These are phyloP conservation scores for Cataglyphis cursor DNA, from an alignment of 2,888 invertebrate species.

Conservation along the genomic window DNA sequence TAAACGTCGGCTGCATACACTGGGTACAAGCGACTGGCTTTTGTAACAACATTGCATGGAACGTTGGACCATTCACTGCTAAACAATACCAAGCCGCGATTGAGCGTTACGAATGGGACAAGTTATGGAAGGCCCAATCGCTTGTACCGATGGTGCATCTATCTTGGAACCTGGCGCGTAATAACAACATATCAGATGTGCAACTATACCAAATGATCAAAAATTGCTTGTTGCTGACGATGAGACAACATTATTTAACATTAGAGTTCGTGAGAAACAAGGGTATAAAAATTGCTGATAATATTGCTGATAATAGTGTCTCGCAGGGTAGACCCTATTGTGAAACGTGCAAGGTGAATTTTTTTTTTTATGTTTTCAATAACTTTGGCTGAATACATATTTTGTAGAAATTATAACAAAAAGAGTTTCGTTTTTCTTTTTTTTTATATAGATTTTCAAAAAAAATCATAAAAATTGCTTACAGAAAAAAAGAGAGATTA, in stretches of 20 bases:
- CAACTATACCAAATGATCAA: background rate
- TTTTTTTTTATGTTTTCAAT: background rate
- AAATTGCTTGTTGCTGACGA: background rate
- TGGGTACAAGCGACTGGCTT: background rate
- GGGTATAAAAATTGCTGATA: background rate
- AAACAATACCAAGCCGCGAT: background rate
- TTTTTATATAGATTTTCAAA: background rate
- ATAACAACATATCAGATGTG: background rate
- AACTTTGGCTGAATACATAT: background rate
- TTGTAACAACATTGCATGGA: constrained; percentile 20
- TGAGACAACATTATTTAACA: background rate
- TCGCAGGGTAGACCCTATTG: background rate
- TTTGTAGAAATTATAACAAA: background rate
- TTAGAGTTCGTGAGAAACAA: background rate
- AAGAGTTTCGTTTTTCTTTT: background rate
- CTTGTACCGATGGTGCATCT: constrained; percentile 13
- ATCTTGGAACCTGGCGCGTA: background rate
- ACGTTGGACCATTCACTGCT: background rate
- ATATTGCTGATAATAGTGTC: no score
- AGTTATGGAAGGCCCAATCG: background rate
- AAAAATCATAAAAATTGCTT: background rate
- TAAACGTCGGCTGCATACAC: constrained; percentile 12
- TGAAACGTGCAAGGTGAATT: background rate
- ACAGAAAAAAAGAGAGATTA: background rate
- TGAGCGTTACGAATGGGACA: constrained; percentile 18